These are phyloP conservation scores for Drosophila affinis DNA, from an alignment of 2,888 invertebrate species.

Conservation along the genomic window DNA sequence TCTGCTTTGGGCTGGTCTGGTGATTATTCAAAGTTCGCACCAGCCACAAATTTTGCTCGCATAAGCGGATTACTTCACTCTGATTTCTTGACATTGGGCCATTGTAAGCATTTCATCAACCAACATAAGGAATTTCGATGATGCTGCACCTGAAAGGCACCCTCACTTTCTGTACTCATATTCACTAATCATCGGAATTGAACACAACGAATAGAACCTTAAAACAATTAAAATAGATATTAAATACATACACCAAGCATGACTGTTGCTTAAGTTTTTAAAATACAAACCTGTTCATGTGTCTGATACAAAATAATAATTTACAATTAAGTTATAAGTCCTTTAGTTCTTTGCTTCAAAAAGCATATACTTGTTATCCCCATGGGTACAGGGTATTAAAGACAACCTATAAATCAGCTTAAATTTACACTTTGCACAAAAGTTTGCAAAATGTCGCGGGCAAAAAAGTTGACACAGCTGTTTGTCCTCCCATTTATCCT, in stretches of 20 bases:
- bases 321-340: too few relatives aligned
- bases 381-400: constrained; percentile 1
- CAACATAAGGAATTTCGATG: background rate
- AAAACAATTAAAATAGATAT: too few relatives aligned
- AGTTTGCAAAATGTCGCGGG: constrained; percentile 22
- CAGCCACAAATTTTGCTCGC: constrained; percentile 43
- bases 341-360: too few relatives aligned
- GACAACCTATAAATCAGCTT: constrained; percentile 31
- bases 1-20: constrained; percentile 11
- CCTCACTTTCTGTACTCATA: background rate
- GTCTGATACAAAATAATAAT: background rate
- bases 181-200: too few relatives aligned
- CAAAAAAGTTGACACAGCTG: background rate
- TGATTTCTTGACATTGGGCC: constrained; percentile 7
- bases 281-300: too few relatives aligned
- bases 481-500: background rate
- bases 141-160: background rate
- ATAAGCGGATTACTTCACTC: constrained; percentile 64
- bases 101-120: background rate
- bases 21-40: constrained; percentile 73
- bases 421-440: constrained; percentile 29
- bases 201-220: too few relatives aligned
- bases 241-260: too few relatives aligned
- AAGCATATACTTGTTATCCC: background rate
- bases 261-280: too few relatives aligned